phyloP scores from a whole-genome alignment of 2,888 invertebrate species.

The Drosophila borborema region DNA sequence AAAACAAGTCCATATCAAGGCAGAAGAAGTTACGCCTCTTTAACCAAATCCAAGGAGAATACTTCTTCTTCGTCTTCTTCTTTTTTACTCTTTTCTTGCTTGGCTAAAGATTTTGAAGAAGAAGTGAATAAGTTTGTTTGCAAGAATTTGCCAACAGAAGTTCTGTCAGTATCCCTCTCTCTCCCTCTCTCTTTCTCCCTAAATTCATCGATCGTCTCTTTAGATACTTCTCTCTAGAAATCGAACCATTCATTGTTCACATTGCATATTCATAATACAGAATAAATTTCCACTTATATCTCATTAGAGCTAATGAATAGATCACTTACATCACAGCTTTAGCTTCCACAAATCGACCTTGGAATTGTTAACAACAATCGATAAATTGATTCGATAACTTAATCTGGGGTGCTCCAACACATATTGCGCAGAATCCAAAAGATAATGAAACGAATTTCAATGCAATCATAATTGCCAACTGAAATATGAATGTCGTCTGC shows the following conservation, averaged over 20 bases:
- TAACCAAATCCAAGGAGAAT: slow-evolving; percentile 2
- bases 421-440: slow-evolving; percentile 5
- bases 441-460: slow-evolving; percentile 14
- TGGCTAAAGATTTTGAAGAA: no score
- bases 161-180: not conserved
- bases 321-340: not conserved
- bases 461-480: slow-evolving; percentile 17
- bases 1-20: slow-evolving; percentile 27
- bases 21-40: not conserved
- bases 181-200: not conserved
- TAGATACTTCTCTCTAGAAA: not conserved
- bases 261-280: not conserved
- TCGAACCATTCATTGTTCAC: not conserved
- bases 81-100: not conserved
- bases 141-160: no score
- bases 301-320: not conserved
- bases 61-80: not conserved
- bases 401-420: not conserved
- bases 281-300: not conserved
- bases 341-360: not conserved
- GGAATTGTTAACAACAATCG: not conserved
- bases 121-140: no score
- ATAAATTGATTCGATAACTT: not conserved
- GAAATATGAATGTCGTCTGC: slow-evolving; percentile 13
- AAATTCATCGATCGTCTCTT: no score